phyloP scores from a whole-genome alignment of 2,113 vertebrate species.

The Anhinga rufa region DNA sequence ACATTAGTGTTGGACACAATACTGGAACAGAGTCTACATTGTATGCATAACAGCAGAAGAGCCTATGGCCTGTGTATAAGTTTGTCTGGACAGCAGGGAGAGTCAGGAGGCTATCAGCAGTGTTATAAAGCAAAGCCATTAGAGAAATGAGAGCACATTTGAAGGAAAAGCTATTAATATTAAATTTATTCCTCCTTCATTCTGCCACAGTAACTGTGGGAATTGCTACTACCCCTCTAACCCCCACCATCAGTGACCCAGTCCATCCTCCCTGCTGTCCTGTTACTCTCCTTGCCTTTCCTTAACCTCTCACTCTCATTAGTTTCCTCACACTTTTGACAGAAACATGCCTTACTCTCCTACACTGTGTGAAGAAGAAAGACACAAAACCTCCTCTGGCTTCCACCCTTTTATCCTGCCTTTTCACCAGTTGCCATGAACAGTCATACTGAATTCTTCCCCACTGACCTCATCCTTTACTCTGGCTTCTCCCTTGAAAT shows the following conservation, averaged over 20 bases:
- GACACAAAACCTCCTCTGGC: not conserved
- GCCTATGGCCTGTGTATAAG: conserved; percentile 12
- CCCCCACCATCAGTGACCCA: not conserved
- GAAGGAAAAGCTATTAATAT: not conserved
- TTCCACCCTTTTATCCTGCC: not conserved
- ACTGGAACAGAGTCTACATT: conserved; percentile 64
- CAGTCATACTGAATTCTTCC: not conserved
- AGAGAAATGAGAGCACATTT: not conserved
- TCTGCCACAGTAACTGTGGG: not conserved
- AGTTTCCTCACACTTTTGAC: not conserved
- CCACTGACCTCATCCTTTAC: not conserved
- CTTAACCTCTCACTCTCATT: not conserved
- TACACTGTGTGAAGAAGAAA: not conserved
- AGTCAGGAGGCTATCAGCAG: not conserved
- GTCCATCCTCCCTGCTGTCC: not conserved
- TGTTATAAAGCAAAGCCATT: not conserved
- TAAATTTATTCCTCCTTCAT: not conserved
- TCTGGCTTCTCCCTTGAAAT: not conserved
- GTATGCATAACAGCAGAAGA: conserved; percentile 35
- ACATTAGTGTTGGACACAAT: conserved; percentile 52
- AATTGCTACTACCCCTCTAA: not conserved
- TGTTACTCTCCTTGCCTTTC: not conserved
- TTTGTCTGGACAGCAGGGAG: not conserved
- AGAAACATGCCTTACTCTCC: not conserved
- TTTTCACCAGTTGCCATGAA: not conserved